These are phyloP conservation scores for Chydorus sphaericus DNA, from an alignment of 2,888 invertebrate genomes.

Conservation along the genomic window DNA sequence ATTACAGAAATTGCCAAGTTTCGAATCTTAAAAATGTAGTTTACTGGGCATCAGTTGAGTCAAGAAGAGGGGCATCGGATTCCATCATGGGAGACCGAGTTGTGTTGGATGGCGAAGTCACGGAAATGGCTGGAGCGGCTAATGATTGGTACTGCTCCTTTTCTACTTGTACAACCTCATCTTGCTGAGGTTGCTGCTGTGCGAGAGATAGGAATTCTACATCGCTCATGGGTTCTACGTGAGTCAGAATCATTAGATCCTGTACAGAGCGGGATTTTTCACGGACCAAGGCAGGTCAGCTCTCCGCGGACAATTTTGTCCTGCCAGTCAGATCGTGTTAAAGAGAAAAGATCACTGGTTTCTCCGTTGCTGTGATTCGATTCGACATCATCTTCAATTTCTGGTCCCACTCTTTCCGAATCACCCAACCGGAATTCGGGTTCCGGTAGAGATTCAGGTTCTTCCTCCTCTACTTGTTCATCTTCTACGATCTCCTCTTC, in stretches of 20 bases:
- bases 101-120: not conserved
- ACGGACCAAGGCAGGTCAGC: slow-evolving; percentile 39
- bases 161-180: not conserved
- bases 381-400: not conserved
- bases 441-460: slow-evolving; percentile 38
- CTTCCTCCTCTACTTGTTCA: no score
- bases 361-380: not conserved
- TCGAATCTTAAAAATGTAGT: not conserved
- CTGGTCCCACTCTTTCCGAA: not conserved
- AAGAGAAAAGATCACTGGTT: not conserved
- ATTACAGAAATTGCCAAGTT: not conserved
- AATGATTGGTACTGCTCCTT: no score
- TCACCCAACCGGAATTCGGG: slow-evolving; percentile 4
- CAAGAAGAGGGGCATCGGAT: not conserved
- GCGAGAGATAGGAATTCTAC: slow-evolving; percentile 13
- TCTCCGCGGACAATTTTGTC: slow-evolving; percentile 9
- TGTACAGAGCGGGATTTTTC: slow-evolving; percentile 51
- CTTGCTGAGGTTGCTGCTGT: not conserved
- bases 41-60: not conserved
- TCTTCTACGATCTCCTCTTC: slow-evolving; percentile 44
- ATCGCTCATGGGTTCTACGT: slow-evolving; percentile 40
- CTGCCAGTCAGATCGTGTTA: slow-evolving; percentile 6
- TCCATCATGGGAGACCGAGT: not conserved
- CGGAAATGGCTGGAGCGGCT: not conserved
- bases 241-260: slow-evolving; percentile 49